Conservation (phyloP, 2,888 invertebrate genomes). For the Drosophila atripex region DNA sequence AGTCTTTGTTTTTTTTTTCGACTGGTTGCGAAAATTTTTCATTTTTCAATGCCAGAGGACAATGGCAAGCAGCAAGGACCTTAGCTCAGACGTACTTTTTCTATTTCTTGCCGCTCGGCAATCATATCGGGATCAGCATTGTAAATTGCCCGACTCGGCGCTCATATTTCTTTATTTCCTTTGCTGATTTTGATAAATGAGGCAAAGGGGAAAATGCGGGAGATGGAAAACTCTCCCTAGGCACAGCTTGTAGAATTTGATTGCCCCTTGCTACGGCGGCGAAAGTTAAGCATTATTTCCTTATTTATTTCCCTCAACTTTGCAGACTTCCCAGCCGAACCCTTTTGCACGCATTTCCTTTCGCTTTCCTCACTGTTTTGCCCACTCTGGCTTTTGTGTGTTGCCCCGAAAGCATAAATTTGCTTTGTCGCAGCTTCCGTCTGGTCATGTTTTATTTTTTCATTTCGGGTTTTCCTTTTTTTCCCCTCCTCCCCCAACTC, state of each 20-base stretch:
- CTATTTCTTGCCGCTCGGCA: constrained; percentile 21
- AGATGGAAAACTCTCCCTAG: constrained; percentile 16
- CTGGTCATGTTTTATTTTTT: constrained; percentile 34
- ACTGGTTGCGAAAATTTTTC: constrained; percentile 38
- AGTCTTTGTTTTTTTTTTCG: constrained; percentile 37
- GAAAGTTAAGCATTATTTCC: constrained; percentile 70
- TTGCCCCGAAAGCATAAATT: constrained; percentile 57
- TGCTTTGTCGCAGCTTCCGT: constrained; percentile 59
- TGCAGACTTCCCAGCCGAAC: constrained; percentile 22
- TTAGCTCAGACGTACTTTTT: neutral
- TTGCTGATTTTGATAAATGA: constrained; percentile 49
- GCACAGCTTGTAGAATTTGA: constrained; percentile 46
- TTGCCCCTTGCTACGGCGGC: constrained; percentile 38
- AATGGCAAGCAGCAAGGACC: neutral
- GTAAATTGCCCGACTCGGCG: constrained; percentile 32
- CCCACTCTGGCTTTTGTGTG: constrained; percentile 27
- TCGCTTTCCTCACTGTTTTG: constrained; percentile 21
- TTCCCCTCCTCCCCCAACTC: constrained; percentile 9
- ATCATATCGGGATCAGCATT: constrained; percentile 46
- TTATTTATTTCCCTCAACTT: constrained; percentile 68
- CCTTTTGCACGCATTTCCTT: constrained; percentile 42
- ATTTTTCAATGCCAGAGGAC: constrained; percentile 38
- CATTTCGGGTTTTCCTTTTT: constrained; percentile 17
- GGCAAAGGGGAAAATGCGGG: constrained; percentile 10
- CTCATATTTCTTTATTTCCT: constrained; percentile 47